Percentiles rank a stretch among this genome's conserved stretches.
phyloP scores from a whole-genome alignment of 2,797 vertebrate genomes.

The Brotula barbata region DNA sequence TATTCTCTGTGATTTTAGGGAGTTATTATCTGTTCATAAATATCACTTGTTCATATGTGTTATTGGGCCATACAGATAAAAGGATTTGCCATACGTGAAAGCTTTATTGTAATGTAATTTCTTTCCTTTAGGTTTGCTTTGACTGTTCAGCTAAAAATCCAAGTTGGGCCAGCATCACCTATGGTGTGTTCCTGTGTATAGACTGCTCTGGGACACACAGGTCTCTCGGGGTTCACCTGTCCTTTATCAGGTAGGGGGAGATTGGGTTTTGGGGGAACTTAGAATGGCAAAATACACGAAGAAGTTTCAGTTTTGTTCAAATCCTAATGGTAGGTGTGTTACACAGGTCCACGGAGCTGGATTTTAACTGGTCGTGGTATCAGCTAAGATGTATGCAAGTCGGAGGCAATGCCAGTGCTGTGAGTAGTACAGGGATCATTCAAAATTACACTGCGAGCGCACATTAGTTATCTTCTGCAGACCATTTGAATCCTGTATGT shows the following conservation, averaged over 20 bases:
- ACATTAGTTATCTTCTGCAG: no score
- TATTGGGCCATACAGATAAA: no score
- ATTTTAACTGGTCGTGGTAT: conserved; percentile 98
- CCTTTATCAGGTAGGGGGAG: conserved; percentile 87
- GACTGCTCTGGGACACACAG: conserved; percentile 95
- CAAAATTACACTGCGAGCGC: background rate
- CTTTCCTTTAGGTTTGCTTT: conserved; percentile 85
- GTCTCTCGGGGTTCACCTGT: conserved; percentile 93
- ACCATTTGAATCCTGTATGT: background rate
- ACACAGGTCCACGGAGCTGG: conserved; percentile 92
- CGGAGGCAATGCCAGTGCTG: conserved; percentile 90
- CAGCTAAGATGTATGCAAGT: conserved; percentile 98
- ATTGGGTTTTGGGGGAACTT: background rate
- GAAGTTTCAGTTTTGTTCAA: background rate
- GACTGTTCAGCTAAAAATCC: conserved; percentile 95
- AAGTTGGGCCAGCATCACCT: conserved; percentile 97
- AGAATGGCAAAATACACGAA: background rate
- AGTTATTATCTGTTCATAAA: no score
- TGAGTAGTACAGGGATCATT: conserved; percentile 69
- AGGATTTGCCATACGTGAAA: no score
- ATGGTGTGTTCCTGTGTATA: conserved; percentile 95
- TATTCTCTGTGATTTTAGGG: background rate
- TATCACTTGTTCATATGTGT: no score
- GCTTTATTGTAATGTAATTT: background rate
- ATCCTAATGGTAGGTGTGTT: conserved; percentile 11